Evolutionary conservation across 2,797 vertebrate genomes (phyloP).

Genomic region (Pseudomugil tenellus): DNA sequence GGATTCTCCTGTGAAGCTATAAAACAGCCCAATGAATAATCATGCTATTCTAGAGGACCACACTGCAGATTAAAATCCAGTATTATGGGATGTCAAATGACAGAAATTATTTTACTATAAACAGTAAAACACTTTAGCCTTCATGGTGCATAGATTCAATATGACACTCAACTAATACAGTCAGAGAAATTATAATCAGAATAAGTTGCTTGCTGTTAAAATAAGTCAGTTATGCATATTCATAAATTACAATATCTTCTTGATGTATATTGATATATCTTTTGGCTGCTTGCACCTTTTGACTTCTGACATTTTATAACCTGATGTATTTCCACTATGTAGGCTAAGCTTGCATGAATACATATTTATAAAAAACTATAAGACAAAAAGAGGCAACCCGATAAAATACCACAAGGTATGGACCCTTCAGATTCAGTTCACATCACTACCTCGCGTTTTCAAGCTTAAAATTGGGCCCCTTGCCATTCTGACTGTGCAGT

Average conservation of each 20-base stretch:
- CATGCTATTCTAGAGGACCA: not conserved
- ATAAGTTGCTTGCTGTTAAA: constrained; percentile 5
- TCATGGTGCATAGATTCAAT: not conserved
- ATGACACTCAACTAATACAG: not conserved
- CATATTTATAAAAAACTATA: constrained; percentile 57
- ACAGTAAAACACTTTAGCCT: not conserved
- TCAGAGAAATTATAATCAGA: not conserved
- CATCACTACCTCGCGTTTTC: constrained; percentile 30
- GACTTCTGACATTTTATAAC: constrained; percentile 47
- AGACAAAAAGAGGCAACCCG: constrained; percentile 35
- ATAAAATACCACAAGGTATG: constrained; percentile 34
- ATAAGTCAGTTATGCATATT: constrained; percentile 56
- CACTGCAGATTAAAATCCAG: too few relatives aligned
- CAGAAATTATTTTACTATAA: not conserved
- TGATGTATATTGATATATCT: constrained; percentile 43
- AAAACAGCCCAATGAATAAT: constrained; percentile 22
- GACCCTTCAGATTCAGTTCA: constrained; percentile 43
- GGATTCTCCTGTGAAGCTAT: not conserved
- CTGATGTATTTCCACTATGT: constrained; percentile 4
- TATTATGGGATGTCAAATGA: too few relatives aligned
- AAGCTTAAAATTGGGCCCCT: constrained; percentile 32
- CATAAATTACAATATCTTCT: constrained; percentile 11
- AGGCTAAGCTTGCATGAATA: constrained; percentile 26
- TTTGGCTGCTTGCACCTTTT: constrained; percentile 24
- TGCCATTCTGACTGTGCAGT: constrained; percentile 22